Percentiles rank a stretch among this genome's conserved stretches.
Evolutionary conservation across 53 echinoderm and acorn worm genomes (phyloP).

Genomic region (Pentamera pediparva): DNA sequence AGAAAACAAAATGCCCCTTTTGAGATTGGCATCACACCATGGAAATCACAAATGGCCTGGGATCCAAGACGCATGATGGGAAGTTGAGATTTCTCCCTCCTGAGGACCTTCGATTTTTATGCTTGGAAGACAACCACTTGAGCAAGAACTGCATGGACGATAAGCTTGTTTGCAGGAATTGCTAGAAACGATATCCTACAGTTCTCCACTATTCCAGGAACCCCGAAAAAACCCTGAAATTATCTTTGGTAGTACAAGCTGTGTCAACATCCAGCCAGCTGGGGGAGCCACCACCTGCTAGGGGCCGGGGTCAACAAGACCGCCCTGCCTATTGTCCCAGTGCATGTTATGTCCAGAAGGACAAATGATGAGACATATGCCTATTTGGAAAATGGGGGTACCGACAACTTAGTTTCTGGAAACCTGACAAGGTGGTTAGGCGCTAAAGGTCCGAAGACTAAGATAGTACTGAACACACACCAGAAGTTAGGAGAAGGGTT

Average conservation of each 20-base stretch:
- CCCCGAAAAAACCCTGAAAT: background rate
- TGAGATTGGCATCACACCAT: background rate
- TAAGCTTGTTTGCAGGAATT: slow-evolving; percentile 13
- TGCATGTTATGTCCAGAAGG: background rate
- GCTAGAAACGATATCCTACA: slow-evolving; percentile 27
- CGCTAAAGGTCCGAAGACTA: background rate
- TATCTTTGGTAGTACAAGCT: background rate
- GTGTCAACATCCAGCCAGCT: background rate
- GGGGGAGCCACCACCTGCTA: background rate
- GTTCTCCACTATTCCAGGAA: slow-evolving; percentile 8
- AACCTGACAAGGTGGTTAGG: background rate
- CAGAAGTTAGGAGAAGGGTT: slow-evolving; percentile 6
- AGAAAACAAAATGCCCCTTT: background rate
- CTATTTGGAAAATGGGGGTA: slow-evolving; percentile 54
- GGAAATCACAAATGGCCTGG: background rate
- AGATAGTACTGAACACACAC: background rate
- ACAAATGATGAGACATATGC: slow-evolving; percentile 49
- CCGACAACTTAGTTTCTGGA: background rate
- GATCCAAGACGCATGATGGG: no score
- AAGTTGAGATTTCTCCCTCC: background rate
- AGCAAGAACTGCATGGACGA: slow-evolving; percentile 27
- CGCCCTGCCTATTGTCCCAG: slow-evolving; percentile 29
- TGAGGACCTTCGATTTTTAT: slow-evolving; percentile 46
- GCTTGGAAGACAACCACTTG: slow-evolving; percentile 39
- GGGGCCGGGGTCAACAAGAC: background rate